Conservation (phyloP, 2,888 invertebrate species). For the Caradrina clavipalpis region DNA sequence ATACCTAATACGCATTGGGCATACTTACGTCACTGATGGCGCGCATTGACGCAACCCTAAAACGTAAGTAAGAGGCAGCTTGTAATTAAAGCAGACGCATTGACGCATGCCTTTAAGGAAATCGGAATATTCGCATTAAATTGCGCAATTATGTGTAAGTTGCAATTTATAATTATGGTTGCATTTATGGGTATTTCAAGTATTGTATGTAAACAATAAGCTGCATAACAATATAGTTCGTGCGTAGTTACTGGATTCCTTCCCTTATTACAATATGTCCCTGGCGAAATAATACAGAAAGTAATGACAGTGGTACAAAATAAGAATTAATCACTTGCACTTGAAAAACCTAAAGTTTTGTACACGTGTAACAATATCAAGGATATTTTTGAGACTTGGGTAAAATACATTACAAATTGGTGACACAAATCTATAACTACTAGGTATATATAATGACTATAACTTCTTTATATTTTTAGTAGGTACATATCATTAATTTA, state of each 20-base stretch:
- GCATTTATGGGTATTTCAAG: background rate
- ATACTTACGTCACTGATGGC: slow-evolving; percentile 17
- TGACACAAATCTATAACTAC: background rate
- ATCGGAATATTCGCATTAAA: slow-evolving; percentile 1
- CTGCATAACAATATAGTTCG: too few species aligned
- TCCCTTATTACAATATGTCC: background rate
- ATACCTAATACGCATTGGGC: background rate
- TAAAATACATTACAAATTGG: background rate
- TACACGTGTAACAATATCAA: slow-evolving; percentile 5
- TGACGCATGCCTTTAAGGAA: slow-evolving; percentile 1
- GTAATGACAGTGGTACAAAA: slow-evolving; percentile 2
- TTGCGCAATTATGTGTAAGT: background rate
- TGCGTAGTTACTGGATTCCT: background rate
- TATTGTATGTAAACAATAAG: background rate
- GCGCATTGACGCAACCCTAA: slow-evolving; percentile 14
- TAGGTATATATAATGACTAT: background rate
- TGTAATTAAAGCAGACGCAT: background rate
- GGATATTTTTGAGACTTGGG: background rate
- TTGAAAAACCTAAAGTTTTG: too few species aligned
- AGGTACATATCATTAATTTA: slow-evolving; percentile 2
- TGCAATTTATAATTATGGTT: background rate
- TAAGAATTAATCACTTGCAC: background rate
- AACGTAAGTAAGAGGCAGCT: slow-evolving; percentile 7
- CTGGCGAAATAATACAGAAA: too few species aligned
- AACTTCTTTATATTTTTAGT: background rate